Evolutionary conservation across 2,797 vertebrate genomes (phyloP).

Genomic region (Heliangelus exortis): DNA sequence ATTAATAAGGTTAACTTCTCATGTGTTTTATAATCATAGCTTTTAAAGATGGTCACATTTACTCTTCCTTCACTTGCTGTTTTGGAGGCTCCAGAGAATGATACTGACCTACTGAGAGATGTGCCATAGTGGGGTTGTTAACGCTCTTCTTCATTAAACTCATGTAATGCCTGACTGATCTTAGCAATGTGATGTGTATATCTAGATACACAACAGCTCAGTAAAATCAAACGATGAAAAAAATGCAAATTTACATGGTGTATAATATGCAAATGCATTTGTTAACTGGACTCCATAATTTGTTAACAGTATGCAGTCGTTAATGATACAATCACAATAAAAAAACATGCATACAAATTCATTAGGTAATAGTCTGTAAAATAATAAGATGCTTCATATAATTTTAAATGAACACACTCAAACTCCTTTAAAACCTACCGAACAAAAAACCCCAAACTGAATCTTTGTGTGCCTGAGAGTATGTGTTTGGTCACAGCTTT

Average conservation of each 20-base stretch:
- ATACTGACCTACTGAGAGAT: neutral
- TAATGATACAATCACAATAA: neutral
- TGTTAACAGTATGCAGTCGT: neutral
- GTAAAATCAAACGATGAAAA: neutral
- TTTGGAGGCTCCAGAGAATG: neutral
- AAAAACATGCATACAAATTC: neutral
- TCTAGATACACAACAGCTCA: neutral
- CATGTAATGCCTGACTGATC: neutral
- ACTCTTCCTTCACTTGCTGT: neutral
- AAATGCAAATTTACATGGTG: neutral
- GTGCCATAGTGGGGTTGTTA: neutral
- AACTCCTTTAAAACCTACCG: neutral
- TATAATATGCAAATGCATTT: neutral
- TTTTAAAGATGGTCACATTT: neutral
- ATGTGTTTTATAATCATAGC: neutral
- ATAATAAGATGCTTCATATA: neutral
- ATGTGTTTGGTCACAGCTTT: neutral
- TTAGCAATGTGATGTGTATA: neutral
- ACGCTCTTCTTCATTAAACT: neutral
- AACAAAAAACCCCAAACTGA: neutral
- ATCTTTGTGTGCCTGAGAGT: too few relatives aligned
- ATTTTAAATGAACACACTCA: neutral
- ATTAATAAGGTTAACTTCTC: neutral
- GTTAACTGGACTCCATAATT: slow-evolving; percentile 1
- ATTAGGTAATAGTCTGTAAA: neutral